A percentile compares a stretch with the other conserved stretches of the same genome.
These are phyloP conservation scores for Leptogaster cylindrica DNA, from an alignment of 2,888 invertebrate genomes.

Conservation along the genomic window DNA sequence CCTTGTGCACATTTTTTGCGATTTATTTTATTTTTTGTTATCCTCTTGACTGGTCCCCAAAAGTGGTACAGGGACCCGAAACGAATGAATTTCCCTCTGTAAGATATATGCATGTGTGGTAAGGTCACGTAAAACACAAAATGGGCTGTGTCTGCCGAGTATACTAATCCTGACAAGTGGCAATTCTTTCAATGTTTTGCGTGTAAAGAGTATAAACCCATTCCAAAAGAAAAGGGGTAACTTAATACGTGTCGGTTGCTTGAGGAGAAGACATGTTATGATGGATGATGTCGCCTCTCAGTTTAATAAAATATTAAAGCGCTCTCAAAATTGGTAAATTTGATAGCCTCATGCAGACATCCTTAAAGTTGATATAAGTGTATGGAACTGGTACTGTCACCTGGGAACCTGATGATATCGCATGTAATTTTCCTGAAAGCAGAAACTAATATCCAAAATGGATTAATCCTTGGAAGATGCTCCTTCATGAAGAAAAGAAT, in stretches of 20 bases:
- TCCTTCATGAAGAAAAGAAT: slow-evolving; percentile 10
- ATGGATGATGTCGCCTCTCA: slow-evolving; percentile 43
- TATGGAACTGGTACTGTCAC: slow-evolving; percentile 34
- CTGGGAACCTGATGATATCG: neutral
- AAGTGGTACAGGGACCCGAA: neutral
- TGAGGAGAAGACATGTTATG: slow-evolving; percentile 35
- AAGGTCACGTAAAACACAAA: slow-evolving; percentile 47
- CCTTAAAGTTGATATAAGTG: slow-evolving; percentile 15
- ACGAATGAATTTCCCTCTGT: neutral
- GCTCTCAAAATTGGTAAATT: slow-evolving; percentile 31
- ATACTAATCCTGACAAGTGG: slow-evolving; percentile 45
- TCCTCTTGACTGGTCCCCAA: slow-evolving; percentile 5
- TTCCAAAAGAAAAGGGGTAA: slow-evolving; percentile 31
- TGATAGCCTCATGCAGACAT: slow-evolving; percentile 32
- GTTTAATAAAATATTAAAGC: slow-evolving; percentile 43
- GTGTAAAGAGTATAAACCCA: slow-evolving; percentile 31
- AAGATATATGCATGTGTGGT: slow-evolving; percentile 21
- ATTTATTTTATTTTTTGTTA: slow-evolving; percentile 39
- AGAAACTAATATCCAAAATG: slow-evolving; percentile 35
- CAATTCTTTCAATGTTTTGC: slow-evolving; percentile 39
- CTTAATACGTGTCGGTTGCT: slow-evolving; percentile 25
- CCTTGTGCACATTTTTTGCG: slow-evolving; percentile 33
- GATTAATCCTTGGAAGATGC: slow-evolving; percentile 19
- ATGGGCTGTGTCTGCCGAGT: slow-evolving; percentile 39
- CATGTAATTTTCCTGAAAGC: slow-evolving; percentile 28